Evolutionary conservation across 2,113 vertebrate species (phyloP), one percentile per base, ranked within the genome.

Genomic region (Scartelaos histophorus): DNA sequence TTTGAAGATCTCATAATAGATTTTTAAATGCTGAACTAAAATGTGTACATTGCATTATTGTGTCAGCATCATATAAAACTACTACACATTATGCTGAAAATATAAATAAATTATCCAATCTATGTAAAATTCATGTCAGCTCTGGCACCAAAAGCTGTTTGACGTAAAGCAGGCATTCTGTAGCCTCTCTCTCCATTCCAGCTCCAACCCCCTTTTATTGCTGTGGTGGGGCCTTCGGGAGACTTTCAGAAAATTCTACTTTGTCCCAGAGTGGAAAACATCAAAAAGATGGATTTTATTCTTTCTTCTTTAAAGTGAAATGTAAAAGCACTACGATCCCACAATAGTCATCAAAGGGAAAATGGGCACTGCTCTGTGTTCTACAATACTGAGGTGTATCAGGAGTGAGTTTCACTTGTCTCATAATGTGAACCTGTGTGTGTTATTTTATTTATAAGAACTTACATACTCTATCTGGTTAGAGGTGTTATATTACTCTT

Each of bases 181-280:
- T 29, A 29, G 29, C 29, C 29, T 2, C 29, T 29, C 29, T 29
- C 29, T 29, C 29, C 2, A 4, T 29, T 29, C 29, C 29, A 29
- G 29, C 29, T 29, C 29, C 29, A 29, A 29, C 29, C 29, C 4
- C 2, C 29, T 29, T 29, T 29, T 29, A 29, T 29, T 58, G 22
- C n/a, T 78, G 25, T 35, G 38, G 21, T 73, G 35, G 67, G 70
- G 43, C 51, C 24, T 71, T 67, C 15, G 38, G 70, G 61, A 43
- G 71, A 62, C 73, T 65, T 62, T 79, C 21, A 66, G 25, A 45
- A 67, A 78, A 11, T 19, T 51, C 7, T 21, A 56, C 22, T 56
- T 22, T 56, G 0, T 29, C 25, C 73, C 17, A 10, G 29, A 11
- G 15, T 34, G 38, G 58, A 46, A 73, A 66, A 22, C 17, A 21